A percentile compares a stretch with the other conserved stretches of the same genome.
Evolutionary conservation across 2,113 vertebrate genomes (phyloP).

Genomic region (Nymphicus hollandicus): DNA sequence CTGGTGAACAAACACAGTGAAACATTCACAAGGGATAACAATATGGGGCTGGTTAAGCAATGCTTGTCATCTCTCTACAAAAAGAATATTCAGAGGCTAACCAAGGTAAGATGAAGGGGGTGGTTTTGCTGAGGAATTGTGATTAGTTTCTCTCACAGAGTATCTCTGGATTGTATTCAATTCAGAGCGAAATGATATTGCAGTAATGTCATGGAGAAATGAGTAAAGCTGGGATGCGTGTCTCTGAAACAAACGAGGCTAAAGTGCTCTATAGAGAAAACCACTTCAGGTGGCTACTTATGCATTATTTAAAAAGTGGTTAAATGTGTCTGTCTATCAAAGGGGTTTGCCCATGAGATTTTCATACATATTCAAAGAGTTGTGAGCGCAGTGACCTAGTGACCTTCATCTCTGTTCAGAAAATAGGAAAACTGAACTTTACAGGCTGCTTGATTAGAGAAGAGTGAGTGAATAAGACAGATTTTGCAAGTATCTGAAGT

Average conservation of each 20-base stretch:
- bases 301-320: neutral
- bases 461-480: neutral
- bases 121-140: neutral
- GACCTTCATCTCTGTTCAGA: neutral
- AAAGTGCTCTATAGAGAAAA: neutral
- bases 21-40: constrained; percentile 92
- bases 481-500: neutral
- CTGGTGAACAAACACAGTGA: constrained; percentile 95
- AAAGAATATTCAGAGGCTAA: constrained; percentile 99
- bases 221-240: neutral
- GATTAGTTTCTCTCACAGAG: neutral
- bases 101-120: constrained; percentile 81
- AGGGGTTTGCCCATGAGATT: neutral
- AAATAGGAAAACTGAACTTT: neutral
- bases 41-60: constrained; percentile 96
- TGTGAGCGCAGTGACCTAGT: accelerated
- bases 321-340: neutral
- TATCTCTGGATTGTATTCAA: neutral
- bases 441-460: neutral
- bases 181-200: neutral
- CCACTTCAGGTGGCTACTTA: neutral
- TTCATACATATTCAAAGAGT: neutral
- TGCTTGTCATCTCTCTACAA: constrained; percentile 98
- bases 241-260: neutral
- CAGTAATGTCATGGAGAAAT: neutral